These are phyloP conservation scores for Lepilemur septentrionalis DNA, from an alignment of 2,797 vertebrate species.

Conservation along the genomic window DNA sequence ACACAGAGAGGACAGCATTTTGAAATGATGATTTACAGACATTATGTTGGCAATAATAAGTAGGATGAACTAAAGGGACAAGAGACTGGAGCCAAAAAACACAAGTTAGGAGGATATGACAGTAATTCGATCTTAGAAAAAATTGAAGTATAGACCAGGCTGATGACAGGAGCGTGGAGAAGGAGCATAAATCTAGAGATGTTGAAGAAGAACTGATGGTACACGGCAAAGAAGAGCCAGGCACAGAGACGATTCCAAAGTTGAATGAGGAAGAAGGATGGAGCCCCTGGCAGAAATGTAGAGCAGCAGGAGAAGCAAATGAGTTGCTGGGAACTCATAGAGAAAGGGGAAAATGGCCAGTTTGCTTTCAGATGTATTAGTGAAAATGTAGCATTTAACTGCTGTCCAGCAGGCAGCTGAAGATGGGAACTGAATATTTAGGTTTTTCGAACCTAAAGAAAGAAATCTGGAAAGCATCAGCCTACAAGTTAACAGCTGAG, in stretches of 20 bases:
- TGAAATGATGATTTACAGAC: background rate
- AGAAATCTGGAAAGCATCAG: background rate
- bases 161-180: background rate
- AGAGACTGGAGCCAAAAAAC: background rate
- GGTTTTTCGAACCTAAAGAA: background rate
- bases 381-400: background rate
- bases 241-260: background rate
- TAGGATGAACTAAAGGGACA: background rate
- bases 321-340: background rate
- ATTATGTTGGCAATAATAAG: background rate
- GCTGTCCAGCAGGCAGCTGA: background rate
- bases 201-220: fast-evolving
- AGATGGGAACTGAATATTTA: background rate
- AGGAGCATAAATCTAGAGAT: background rate
- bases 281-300: background rate
- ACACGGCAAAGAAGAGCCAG: background rate
- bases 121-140: background rate
- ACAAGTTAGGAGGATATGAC: background rate
- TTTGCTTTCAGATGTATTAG: background rate
- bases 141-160: background rate
- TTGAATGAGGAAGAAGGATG: background rate
- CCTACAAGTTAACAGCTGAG: background rate
- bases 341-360: background rate
- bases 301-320: background rate
- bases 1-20: background rate